A percentile compares a stretch with the other conserved stretches of the same genome.
Conservation (phyloP, 2,888 invertebrate genomes). For the Antheraea yamamai region DNA sequence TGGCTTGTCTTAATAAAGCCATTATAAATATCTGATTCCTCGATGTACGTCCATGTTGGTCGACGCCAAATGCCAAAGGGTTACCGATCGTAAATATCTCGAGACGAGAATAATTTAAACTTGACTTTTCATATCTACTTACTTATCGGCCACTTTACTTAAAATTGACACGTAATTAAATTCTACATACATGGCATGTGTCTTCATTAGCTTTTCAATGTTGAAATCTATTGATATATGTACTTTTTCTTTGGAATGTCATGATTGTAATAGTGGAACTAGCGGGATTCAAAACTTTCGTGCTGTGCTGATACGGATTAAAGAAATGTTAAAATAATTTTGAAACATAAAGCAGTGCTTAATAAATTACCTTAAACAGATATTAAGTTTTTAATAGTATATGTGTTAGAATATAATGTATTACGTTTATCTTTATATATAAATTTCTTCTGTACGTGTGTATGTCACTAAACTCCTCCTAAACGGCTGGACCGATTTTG, state of each 20-base stretch:
- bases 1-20: conserved; percentile 79
- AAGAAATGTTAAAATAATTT: conserved; percentile 21
- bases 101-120: conserved; percentile 52
- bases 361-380: conserved; percentile 21
- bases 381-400: not conserved
- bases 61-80: conserved; percentile 69
- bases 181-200: conserved; percentile 24
- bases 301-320: not conserved
- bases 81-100: conserved; percentile 58
- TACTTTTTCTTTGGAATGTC: not conserved
- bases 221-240: not conserved
- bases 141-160: conserved; percentile 39
- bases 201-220: conserved; percentile 17
- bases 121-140: conserved; percentile 42
- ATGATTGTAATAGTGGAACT: not conserved
- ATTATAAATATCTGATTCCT: conserved; percentile 79
- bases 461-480: too few relatives aligned
- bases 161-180: conserved; percentile 39
- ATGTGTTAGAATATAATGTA: not conserved
- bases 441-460: too few relatives aligned
- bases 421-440: too few relatives aligned
- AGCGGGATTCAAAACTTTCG: conserved; percentile 7
- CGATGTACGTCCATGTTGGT: conserved; percentile 59
- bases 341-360: conserved; percentile 45
- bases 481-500: too few relatives aligned